phyloP scores from a whole-genome alignment of 2,113 vertebrate genomes.

The Chloroceryle aenea region DNA sequence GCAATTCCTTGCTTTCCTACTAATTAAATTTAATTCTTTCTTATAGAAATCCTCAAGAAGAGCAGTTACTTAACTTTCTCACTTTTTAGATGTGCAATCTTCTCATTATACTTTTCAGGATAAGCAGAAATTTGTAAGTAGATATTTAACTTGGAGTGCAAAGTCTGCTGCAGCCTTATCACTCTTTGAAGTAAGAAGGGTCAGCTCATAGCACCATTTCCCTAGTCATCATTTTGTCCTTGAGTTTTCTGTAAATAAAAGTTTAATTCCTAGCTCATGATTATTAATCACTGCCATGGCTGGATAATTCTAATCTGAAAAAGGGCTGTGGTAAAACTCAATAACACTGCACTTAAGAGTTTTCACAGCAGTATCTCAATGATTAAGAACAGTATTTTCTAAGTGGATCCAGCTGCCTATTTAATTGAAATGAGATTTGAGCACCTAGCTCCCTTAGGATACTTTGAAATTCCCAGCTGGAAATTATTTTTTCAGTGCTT shows the following conservation, averaged over 20 bases:
- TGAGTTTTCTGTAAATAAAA: slow-evolving; percentile 43
- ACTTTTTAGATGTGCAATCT: background rate
- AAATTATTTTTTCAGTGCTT: background rate
- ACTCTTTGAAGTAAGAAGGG: background rate
- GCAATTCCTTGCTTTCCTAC: background rate
- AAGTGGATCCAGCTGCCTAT: background rate
- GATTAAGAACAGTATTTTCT: background rate
- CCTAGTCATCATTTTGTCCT: background rate
- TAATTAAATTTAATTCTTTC: background rate
- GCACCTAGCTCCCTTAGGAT: background rate
- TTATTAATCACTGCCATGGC: slow-evolving; percentile 20
- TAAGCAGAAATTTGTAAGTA: background rate
- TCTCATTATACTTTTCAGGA: background rate
- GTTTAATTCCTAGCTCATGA: slow-evolving; percentile 2
- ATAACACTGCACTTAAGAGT: background rate
- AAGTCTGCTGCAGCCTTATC: background rate
- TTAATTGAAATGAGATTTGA: background rate
- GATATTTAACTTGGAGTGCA: background rate
- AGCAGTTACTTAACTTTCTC: background rate
- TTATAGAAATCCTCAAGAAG: background rate
- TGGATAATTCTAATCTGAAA: background rate
- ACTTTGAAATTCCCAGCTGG: background rate
- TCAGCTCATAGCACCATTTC: background rate
- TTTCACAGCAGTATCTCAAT: background rate
- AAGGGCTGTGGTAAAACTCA: background rate